These are phyloP conservation scores for Champsocephalus gunnari DNA, from an alignment of 2,797 vertebrate genomes.

Conservation along the genomic window DNA sequence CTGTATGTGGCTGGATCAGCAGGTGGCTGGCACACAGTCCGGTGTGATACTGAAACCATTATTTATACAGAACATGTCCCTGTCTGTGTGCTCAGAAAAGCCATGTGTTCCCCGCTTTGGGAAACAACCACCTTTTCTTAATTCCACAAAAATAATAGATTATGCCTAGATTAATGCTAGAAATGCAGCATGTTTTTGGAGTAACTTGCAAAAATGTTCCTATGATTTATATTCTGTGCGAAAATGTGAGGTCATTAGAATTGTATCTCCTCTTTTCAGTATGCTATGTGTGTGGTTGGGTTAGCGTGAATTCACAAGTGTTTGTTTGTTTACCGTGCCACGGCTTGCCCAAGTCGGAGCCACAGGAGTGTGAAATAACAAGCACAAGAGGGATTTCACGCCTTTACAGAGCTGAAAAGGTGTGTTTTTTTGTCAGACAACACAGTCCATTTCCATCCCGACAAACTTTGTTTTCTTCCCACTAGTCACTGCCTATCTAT, in stretches of 20 bases:
- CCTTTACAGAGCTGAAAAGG: constrained; percentile 78
- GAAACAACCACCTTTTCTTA: constrained; percentile 26
- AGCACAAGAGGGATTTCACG: constrained; percentile 87
- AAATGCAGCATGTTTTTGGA: constrained; percentile 27
- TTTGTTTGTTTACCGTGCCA: constrained; percentile 78
- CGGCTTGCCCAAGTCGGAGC: constrained; percentile 74
- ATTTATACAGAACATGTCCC: constrained; percentile 74
- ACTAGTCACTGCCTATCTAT: constrained; percentile 52
- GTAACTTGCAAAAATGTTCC: constrained; percentile 44
- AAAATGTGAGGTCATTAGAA: constrained; percentile 81
- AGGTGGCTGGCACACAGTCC: constrained; percentile 76
- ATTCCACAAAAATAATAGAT: constrained; percentile 29
- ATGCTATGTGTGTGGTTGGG: constrained; percentile 46
- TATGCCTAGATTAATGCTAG: constrained; percentile 25
- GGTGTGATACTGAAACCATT: constrained; percentile 79
- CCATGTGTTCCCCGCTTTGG: constrained; percentile 34
- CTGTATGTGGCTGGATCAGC: constrained; percentile 79
- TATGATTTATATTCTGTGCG: constrained; percentile 50
- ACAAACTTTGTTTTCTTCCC: constrained; percentile 79
- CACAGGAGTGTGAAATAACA: constrained; percentile 89
- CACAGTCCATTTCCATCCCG: constrained; percentile 77
- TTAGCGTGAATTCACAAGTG: constrained; percentile 65
- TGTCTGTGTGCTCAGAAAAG: constrained; percentile 49
- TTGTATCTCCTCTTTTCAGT: constrained; percentile 55
- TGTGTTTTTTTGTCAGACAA: constrained; percentile 75